A percentile compares a stretch with the other conserved stretches of the same genome.
Conservation (phyloP, 2,113 vertebrate species). For the Apodemus speciosus region DNA sequence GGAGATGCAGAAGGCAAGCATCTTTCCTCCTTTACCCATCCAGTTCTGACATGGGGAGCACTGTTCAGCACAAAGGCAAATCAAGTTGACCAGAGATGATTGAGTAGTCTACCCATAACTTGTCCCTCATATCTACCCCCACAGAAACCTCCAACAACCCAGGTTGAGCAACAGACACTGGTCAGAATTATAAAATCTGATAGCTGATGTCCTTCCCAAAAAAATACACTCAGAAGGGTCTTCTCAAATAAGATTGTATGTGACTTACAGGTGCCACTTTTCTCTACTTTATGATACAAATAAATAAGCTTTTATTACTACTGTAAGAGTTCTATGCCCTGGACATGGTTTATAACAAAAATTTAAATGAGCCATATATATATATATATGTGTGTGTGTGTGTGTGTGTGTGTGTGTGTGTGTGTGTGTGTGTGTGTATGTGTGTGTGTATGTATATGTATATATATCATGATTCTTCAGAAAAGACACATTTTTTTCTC, state of each 20-base stretch:
- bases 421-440: no score
- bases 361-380: conserved; percentile 57
- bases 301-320: conserved; percentile 17
- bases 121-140: neutral
- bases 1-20: neutral
- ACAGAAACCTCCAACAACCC: neutral
- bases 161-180: neutral
- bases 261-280: conserved; percentile 21
- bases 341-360: conserved; percentile 51
- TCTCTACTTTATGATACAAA: conserved; percentile 51
- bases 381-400: no score
- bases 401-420: no score
- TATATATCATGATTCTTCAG: conserved; percentile 15
- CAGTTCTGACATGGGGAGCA: neutral
- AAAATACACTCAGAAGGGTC: neutral
- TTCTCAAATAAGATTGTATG: neutral
- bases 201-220: neutral
- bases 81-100: neutral
- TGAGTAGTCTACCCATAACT: neutral
- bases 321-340: neutral
- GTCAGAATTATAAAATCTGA: neutral
- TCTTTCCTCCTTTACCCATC: neutral
- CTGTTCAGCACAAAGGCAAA: neutral
- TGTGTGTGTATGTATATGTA: no score
- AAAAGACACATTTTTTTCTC: conserved; percentile 44